A percentile compares a stretch with the other conserved stretches of the same genome.
These are phyloP conservation scores for Oeneis ivallda DNA, from an alignment of 2,888 invertebrate genomes.

Conservation along the genomic window DNA sequence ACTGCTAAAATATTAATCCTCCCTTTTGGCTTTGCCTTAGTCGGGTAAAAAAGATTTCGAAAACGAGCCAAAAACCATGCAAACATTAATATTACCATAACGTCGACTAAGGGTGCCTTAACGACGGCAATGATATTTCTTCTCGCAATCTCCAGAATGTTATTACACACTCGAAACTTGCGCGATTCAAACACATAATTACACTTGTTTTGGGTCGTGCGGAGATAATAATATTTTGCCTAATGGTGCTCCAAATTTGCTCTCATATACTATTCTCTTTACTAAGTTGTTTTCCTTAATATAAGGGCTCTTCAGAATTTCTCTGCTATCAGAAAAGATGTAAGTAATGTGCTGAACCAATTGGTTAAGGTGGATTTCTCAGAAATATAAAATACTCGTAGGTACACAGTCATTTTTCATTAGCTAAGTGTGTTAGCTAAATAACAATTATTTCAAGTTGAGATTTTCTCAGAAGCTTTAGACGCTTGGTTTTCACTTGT, in stretches of 20 bases:
- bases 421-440: too few species aligned
- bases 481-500: too few species aligned
- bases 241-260: slow-evolving; percentile 41
- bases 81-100: slow-evolving; percentile 36
- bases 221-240: slow-evolving; percentile 43
- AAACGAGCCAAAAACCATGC: slow-evolving; percentile 23
- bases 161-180: slow-evolving; percentile 41
- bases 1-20: too few species aligned
- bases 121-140: slow-evolving; percentile 37
- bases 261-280: slow-evolving; percentile 36
- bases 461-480: too few species aligned
- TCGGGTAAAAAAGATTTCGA: slow-evolving; percentile 10
- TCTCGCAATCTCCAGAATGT: slow-evolving; percentile 37
- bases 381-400: not conserved
- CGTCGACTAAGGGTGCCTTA: slow-evolving; percentile 28
- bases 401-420: too few species aligned
- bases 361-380: not conserved
- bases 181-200: slow-evolving; percentile 42
- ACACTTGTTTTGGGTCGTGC: slow-evolving; percentile 43
- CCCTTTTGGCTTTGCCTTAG: too few species aligned
- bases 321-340: slow-evolving; percentile 3
- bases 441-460: too few species aligned
- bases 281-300: slow-evolving; percentile 35
- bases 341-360: not conserved
- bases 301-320: slow-evolving; percentile 28